Evolutionary conservation across 2,888 invertebrate genomes (phyloP), one percentile per base, ranked within the genome.

Genomic region (Pomacea canaliculata): DNA sequence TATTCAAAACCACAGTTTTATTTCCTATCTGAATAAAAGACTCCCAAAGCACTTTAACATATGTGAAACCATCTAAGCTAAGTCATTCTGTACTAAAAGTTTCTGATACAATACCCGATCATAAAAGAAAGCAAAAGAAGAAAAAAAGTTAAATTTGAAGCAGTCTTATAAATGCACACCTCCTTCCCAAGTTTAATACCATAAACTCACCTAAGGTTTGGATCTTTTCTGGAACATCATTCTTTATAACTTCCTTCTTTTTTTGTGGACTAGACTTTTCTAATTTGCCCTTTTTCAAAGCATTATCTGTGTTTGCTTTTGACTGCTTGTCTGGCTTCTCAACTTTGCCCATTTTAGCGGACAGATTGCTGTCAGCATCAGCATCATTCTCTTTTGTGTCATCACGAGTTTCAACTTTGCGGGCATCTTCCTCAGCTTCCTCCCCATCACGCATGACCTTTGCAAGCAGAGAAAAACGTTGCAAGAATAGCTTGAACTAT

Each of bases 391-490:
- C 60, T 27, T 65, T 60, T 2, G n/a, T 7, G 48, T 66, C 59
- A 18, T 73, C 73, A 0, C 46, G 13, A 7, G 60, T n/a, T 62
- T 79, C 73, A 13, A 72, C 76, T 23, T 19, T 65, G 7, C 67
- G 76, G 27, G 60, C 65, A 18, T 73, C 73, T 9, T 76, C 80
- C 13, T 56, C 46, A 7, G 68, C 59, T 59, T 80, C 80, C 48
- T 78, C 78, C 51, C 68, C 67, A 65, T 71, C 80, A 76, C 65
- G 73, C 80, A 78, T 80, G 75, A 74, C 69, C 74, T 74, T 48
- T n/a, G 19, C 23, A 12, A 74, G 12, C 59, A 19, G 12, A 46
- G 51, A 12, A 37, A 46, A 12, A 46, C 9, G 46, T 37, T 37
- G 46, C 60, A 60, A 60, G 7, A 60, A 60, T n/a, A 16, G 2